Conservation (phyloP, 2,888 invertebrate genomes). For the Ormyrus labotus region DNA sequence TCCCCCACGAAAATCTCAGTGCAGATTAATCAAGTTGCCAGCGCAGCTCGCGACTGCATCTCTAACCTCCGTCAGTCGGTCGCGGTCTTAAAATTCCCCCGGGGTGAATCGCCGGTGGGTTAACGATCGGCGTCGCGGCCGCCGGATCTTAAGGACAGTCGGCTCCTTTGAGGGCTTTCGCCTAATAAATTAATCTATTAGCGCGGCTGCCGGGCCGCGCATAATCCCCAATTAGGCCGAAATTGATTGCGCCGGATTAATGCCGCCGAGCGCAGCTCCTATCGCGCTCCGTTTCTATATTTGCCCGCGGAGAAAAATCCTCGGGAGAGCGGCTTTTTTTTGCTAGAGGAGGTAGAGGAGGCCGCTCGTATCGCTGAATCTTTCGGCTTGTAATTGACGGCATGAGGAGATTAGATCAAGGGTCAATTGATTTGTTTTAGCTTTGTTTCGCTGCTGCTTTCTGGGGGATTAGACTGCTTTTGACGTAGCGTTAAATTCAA, state of each 20-base stretch:
- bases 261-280: conserved; percentile 6
- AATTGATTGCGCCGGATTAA: conserved; percentile 73
- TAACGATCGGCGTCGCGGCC: conserved; percentile 68
- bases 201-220: conserved; percentile 61
- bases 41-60: background rate
- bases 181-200: conserved; percentile 75
- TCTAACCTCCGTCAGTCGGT: background rate
- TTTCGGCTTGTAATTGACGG: no score
- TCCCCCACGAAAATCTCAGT: no score
- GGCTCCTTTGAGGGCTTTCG: conserved; percentile 72
- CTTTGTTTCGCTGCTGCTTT: no score
- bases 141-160: conserved; percentile 58
- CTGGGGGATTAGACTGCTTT: no score
- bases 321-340: no score
- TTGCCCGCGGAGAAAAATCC: no score
- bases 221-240: conserved; percentile 74
- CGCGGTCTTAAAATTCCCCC: conserved; percentile 36
- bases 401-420: no score
- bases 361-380: no score
- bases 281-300: no score
- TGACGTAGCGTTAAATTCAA: no score
- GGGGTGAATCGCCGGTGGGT: conserved; percentile 63
- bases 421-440: no score
- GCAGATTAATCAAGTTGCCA: conserved; percentile 1
- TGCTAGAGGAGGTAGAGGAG: no score